Percentiles rank a stretch among this genome's conserved stretches.
Evolutionary conservation across 2,888 invertebrate species (phyloP).

Genomic region (Candidula unifasciata): DNA sequence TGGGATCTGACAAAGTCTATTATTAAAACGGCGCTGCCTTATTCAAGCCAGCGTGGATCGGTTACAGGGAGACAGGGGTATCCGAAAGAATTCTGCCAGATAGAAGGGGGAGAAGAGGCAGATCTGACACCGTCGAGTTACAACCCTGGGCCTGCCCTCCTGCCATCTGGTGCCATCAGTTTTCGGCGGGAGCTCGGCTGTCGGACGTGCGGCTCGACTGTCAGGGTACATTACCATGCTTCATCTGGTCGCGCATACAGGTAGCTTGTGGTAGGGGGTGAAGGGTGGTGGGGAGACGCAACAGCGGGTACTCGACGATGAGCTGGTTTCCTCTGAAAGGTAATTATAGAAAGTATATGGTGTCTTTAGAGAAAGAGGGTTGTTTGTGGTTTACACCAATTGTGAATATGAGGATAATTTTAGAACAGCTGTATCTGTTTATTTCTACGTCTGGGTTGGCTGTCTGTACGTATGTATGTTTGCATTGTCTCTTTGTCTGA

Average conservation of each 20-base stretch:
- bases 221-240: constrained; percentile 20
- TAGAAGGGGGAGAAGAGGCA: neutral
- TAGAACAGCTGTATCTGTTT: too few relatives aligned
- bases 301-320: neutral
- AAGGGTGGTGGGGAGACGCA: neutral
- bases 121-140: constrained; percentile 28
- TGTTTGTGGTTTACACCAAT: too few relatives aligned
- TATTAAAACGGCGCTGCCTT: constrained; percentile 12
- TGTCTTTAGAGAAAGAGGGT: neutral
- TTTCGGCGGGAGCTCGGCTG: constrained; percentile 11
- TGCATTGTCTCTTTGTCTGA: too few relatives aligned
- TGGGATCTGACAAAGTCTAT: constrained; percentile 19
- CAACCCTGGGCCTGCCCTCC: constrained; percentile 6
- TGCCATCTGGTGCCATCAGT: constrained; percentile 46
- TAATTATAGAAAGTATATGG: constrained; percentile 24
- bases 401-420: too few relatives aligned
- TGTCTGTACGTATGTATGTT: too few relatives aligned
- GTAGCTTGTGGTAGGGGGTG: neutral
- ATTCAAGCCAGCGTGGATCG: neutral
- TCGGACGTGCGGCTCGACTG: constrained; percentile 25
- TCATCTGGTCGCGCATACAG: constrained; percentile 3
- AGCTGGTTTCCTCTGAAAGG: neutral
- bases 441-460: too few relatives aligned
- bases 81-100: neutral
- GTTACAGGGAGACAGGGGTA: constrained; percentile 9